Percentiles rank a stretch among this genome's conserved stretches.
phyloP scores from a whole-genome alignment of 1,140 invertebrate species.

The Galendromus occidentalis region DNA sequence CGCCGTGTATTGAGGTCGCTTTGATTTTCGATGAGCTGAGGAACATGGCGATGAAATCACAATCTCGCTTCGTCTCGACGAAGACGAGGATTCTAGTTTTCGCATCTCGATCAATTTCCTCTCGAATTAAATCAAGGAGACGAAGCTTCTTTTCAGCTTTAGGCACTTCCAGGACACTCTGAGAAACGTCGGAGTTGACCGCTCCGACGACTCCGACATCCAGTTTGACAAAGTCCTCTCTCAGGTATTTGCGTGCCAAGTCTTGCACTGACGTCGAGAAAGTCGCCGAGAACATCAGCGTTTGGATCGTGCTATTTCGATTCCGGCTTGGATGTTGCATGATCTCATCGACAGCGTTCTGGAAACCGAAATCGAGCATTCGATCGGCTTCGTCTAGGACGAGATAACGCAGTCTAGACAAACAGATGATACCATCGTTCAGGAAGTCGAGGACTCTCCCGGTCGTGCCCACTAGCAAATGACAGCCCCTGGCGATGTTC shows the following conservation, averaged over 20 bases:
- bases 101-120: background rate
- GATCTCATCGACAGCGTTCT: slow-evolving; percentile 50
- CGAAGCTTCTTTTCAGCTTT: slow-evolving; percentile 3
- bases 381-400: slow-evolving; percentile 89
- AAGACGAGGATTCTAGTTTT: slow-evolving; percentile 13
- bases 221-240: background rate
- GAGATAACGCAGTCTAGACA: slow-evolving; percentile 50
- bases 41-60: slow-evolving; percentile 9
- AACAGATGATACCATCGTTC: slow-evolving; percentile 43
- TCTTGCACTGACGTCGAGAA: slow-evolving; percentile 7
- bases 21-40: background rate
- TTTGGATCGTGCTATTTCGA: slow-evolving; percentile 43
- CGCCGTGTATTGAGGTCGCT: slow-evolving; percentile 14
- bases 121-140: background rate
- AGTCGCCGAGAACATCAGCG: slow-evolving; percentile 80
- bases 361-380: slow-evolving; percentile 85
- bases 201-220: slow-evolving; percentile 8
- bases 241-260: slow-evolving; percentile 3
- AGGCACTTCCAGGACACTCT: background rate
- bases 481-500: slow-evolving; percentile 46
- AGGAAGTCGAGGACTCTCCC: slow-evolving; percentile 75
- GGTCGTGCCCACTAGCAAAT: slow-evolving; percentile 81
- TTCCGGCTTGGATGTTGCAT: slow-evolving; percentile 52
- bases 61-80: background rate
- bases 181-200: background rate